phyloP scores from a whole-genome alignment of 2,113 vertebrate species.

The Oreotrochilus melanogaster region DNA sequence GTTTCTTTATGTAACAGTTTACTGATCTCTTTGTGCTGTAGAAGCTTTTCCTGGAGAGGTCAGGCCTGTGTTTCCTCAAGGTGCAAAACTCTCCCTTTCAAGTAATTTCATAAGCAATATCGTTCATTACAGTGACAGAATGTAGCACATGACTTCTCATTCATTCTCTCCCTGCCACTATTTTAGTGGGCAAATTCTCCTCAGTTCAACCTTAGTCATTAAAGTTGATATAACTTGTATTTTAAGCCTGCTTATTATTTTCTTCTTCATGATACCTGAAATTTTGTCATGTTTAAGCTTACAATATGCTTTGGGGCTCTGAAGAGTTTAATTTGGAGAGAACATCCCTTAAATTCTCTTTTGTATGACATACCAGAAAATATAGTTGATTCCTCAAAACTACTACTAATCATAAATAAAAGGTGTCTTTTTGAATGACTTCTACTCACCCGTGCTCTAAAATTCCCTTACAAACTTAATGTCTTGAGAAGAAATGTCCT shows the following conservation, averaged over 20 bases:
- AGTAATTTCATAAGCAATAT: background rate
- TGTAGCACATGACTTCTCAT: accelerated
- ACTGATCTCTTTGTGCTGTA: background rate
- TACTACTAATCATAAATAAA: background rate
- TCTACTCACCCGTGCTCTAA: background rate
- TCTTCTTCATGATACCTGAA: background rate
- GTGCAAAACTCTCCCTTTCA: background rate
- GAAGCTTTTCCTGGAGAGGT: background rate
- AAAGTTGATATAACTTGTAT: background rate
- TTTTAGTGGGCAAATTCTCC: background rate
- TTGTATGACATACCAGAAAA: background rate
- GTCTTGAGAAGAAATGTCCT: background rate
- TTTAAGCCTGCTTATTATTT: background rate
- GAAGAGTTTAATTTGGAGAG: background rate
- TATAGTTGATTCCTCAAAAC: background rate
- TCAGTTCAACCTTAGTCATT: background rate
- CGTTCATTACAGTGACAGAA: background rate
- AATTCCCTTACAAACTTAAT: background rate
- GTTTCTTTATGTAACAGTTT: background rate
- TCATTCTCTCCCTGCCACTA: background rate
- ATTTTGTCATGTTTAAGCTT: background rate
- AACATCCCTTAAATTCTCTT: background rate
- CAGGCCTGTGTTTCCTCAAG: background rate
- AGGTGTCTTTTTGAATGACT: background rate
- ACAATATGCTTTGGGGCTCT: background rate